Percentiles rank a stretch among this genome's conserved stretches.
Evolutionary conservation across 2,113 vertebrate genomes (phyloP).

Genomic region (Labeo catla): DNA sequence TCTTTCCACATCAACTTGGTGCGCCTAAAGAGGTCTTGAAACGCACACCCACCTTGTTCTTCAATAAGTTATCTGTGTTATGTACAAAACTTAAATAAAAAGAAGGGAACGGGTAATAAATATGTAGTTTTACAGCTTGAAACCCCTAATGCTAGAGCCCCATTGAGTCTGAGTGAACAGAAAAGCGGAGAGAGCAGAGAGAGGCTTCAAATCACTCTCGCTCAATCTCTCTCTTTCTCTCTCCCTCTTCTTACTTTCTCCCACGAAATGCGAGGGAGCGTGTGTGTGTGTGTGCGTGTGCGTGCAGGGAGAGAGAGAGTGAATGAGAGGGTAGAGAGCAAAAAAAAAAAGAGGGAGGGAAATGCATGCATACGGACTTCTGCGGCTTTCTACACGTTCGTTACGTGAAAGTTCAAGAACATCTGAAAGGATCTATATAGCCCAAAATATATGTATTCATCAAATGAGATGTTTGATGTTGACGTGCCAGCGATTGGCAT

Average conservation of each 20-base stretch:
- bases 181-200: conserved; percentile 75
- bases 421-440: neutral
- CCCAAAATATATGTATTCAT: conserved; percentile 9
- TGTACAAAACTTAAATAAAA: conserved; percentile 66
- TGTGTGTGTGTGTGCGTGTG: conserved; percentile 50
- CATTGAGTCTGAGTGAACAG: conserved; percentile 76
- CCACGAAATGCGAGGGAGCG: conserved; percentile 66
- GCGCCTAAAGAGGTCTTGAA: conserved; percentile 66
- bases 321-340: conserved; percentile 41
- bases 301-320: conserved; percentile 48
- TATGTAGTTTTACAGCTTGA: conserved; percentile 69
- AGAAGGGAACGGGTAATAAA: conserved; percentile 67
- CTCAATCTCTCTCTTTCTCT: conserved; percentile 72
- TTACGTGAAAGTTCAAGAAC: neutral
- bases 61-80: conserved; percentile 62
- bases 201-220: conserved; percentile 76
- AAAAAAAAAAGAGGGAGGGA: conserved; percentile 47
- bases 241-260: conserved; percentile 74
- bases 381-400: conserved; percentile 43
- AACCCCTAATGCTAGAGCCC: conserved; percentile 73
- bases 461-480: conserved; percentile 12
- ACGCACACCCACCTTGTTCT: conserved; percentile 61
- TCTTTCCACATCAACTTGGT: conserved; percentile 68
- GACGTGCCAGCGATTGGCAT: conserved; percentile 15
- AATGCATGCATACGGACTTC: conserved; percentile 66